Evolutionary conservation across 2,888 invertebrate genomes (phyloP), one percentile per base, ranked within the genome.

Genomic region (Agrochola circellaris): DNA sequence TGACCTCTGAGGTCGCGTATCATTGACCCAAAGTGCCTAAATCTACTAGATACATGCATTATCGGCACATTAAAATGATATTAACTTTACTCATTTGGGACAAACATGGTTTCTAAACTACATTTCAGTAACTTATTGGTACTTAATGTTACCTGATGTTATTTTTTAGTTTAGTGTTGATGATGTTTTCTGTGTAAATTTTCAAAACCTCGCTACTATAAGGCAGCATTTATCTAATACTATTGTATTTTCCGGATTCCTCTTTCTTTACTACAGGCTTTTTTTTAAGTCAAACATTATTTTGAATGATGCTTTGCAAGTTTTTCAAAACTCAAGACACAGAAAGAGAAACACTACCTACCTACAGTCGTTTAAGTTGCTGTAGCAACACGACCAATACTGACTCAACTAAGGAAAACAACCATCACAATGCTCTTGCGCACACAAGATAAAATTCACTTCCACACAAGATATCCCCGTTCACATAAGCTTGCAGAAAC

Each of bases 401-500:
- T 45, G 15, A 45, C 56, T 34, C 42, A 34, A 9, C 48, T 11
- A 11, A 30, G 38, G 61, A 15, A 81, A 81, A 69, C 69, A 56
- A 34, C 51, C 13, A 60, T 23, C n/a, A 54, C 71, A 58, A 62
- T 15, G 45, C 73, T 42, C 45, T 15, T 45, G 56, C 45, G 62
- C 84, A 60, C 11, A 30, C 13, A 26, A 78, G 71, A 82, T 85
- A 82, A 84, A 72, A 85, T 61, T 45, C 26, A 69, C 48, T 26
- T 75, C 83, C 64, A 71, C 61, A 66, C 75, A 68, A 78, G 51
- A 85, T 85, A 81, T 69, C 67, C 77, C 65, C 51, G 75, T 81
- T 82, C 78, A 75, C 84, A 81, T 77, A 69, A 82, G 80, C 77
- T 68, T 68, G 68, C 70, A 77, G 88, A 81, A 86, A 87, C 77